A percentile compares a stretch with the other conserved stretches of the same genome.
Conservation (phyloP, 1,140 invertebrate genomes). For the Papilio glaucus region DNA sequence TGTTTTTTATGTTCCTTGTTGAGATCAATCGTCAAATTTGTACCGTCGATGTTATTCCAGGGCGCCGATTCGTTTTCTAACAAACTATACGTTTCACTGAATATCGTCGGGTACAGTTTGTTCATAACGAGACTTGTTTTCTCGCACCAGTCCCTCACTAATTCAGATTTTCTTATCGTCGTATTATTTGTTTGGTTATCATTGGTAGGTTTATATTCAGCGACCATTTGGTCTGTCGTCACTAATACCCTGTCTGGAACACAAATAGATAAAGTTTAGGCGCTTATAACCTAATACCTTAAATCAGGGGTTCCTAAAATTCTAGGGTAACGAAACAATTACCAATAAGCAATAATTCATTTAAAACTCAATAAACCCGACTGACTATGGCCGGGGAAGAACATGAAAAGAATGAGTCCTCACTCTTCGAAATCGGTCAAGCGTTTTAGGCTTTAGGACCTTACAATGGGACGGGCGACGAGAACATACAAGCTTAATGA, state of each 20-base stretch:
- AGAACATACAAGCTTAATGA: too few relatives aligned
- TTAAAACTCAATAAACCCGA: too few relatives aligned
- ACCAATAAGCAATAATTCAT: too few relatives aligned
- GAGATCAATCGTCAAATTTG: slow-evolving; percentile 51
- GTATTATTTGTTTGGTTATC: slow-evolving; percentile 49
- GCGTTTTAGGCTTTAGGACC: too few relatives aligned
- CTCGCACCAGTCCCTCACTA: slow-evolving; percentile 77
- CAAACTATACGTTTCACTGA: slow-evolving; percentile 58
- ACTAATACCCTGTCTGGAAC: slow-evolving; percentile 86
- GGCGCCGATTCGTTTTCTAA: slow-evolving; percentile 61
- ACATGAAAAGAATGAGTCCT: too few relatives aligned
- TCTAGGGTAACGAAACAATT: too few relatives aligned
- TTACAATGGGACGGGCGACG: too few relatives aligned
- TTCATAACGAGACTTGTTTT: slow-evolving; percentile 70
- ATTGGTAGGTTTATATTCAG: slow-evolving; percentile 83
- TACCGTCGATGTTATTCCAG: slow-evolving; percentile 50
- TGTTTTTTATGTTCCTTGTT: slow-evolving; percentile 44
- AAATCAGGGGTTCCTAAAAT: too few relatives aligned
- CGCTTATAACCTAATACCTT: too few relatives aligned
- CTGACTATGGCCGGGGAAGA: too few relatives aligned
- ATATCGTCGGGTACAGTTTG: slow-evolving; percentile 75
- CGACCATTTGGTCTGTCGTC: slow-evolving; percentile 84
- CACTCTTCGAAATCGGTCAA: too few relatives aligned
- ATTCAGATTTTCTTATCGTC: slow-evolving; percentile 66
- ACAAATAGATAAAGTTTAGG: too few relatives aligned